Evolutionary conservation across 64 coral and sea anemone species (phyloP), one percentile per base, ranked within the genome.

Genomic region (Acropora yongei): DNA sequence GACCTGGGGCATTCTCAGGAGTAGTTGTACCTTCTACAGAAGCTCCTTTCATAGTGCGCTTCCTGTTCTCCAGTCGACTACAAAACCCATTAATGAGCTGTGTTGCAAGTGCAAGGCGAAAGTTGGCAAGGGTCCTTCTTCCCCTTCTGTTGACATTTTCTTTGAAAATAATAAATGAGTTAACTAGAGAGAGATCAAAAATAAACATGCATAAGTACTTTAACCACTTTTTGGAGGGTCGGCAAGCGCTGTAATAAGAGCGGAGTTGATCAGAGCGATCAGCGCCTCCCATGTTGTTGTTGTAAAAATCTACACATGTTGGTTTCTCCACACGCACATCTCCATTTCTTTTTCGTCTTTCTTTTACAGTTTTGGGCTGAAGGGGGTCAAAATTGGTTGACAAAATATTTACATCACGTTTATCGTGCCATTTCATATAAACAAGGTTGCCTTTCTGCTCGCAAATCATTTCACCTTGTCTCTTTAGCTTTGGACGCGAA

Each of bases 191-290:
- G 16, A 89, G 74, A 63, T 89, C 8, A 89, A 79, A 79, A 78
- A 79, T 79, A 78, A 89, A 66, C 67, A 17, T 75, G 40, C 72
- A 88, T 18, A 88, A 74, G 73, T 88, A 75, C 75, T 51, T 88
- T 45, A 75, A 88, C 39, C 75, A 89, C 75, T 89, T 68, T 44
- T 89, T 78, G 9, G 87, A 89, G 45, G 72, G 60, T 47, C 55
- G 14, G 60, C 57, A 78, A 13, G 55, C 47, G 55, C 55, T 89
- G 55, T 55, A 89, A 57, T 79, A 89, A 13, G 75, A 89, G 51
- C 41, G 74, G 30, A 89, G 87, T 67, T 89, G 19, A 79, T 89
- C 87, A 74, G 87, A 89, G 75, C 66, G 57, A 66, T 78, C 57
- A 46, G 79, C 75, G 0, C 87, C 41, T 6, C 76, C 75, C 75